Conservation (phyloP, 2,888 invertebrate species). For the Melikaiella ostensackeni region DNA sequence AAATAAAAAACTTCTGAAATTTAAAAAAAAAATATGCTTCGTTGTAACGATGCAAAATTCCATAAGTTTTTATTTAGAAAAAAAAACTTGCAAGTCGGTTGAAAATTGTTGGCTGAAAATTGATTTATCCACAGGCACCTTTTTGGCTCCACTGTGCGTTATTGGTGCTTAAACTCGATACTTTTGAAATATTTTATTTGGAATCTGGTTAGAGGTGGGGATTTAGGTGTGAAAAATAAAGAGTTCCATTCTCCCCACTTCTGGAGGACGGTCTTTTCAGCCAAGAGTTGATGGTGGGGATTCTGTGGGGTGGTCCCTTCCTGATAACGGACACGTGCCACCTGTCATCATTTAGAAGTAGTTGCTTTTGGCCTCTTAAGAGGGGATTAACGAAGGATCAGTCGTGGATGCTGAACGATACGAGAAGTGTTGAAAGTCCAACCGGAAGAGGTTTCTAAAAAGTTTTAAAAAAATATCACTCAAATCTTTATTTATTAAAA, state of each 20-base stretch:
- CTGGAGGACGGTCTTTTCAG: constrained; percentile 25
- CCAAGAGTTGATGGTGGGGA: constrained; percentile 57
- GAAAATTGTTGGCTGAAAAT: too few species aligned
- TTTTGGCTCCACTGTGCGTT: too few species aligned
- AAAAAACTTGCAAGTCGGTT: too few species aligned
- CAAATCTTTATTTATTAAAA: background rate
- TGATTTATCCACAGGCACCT: too few species aligned
- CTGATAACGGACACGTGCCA: constrained; percentile 72
- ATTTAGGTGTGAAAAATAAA: constrained; percentile 16
- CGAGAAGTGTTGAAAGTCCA: background rate
- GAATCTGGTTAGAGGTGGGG: background rate
- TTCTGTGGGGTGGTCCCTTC: constrained; percentile 64
- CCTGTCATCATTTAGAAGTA: constrained; percentile 63
- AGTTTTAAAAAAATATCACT: background rate
- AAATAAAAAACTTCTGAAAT: too few species aligned
- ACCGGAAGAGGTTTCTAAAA: background rate
- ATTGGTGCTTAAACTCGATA: background rate
- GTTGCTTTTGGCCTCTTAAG: constrained; percentile 46
- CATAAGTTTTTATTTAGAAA: too few species aligned
- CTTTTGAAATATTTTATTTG: background rate
- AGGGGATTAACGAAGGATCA: constrained; percentile 56
- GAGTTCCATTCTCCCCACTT: background rate
- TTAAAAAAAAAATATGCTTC: too few species aligned
- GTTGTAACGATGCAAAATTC: too few species aligned
- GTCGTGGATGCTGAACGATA: constrained; percentile 43